A percentile compares a stretch with the other conserved stretches of the same genome.
These are phyloP conservation scores for Myotis myotis DNA, from an alignment of 2,797 vertebrate species.

Conservation along the genomic window DNA sequence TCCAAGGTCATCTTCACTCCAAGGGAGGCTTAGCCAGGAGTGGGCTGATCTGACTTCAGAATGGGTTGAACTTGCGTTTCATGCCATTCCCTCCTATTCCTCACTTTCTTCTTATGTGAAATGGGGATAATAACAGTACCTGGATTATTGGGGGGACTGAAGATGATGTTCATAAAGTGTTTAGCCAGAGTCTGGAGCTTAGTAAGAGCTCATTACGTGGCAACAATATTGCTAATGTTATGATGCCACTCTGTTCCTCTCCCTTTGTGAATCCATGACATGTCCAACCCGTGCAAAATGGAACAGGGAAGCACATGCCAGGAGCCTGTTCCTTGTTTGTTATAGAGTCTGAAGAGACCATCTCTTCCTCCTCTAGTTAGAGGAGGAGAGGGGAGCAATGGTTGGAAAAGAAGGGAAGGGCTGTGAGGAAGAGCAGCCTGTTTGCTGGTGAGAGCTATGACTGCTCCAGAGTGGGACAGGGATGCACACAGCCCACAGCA, in stretches of 20 bases:
- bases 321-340: not conserved
- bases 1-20: constrained; percentile 10
- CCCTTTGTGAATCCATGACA: not conserved
- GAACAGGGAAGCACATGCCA: not conserved
- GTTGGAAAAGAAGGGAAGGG: not conserved
- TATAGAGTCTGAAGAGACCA: not conserved
- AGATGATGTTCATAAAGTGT: not conserved
- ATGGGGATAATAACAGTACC: not conserved
- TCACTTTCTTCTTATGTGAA: not conserved
- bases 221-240: not conserved
- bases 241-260: not conserved
- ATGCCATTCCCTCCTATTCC: not conserved
- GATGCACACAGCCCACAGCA: not conserved
- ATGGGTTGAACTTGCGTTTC: not conserved
- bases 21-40: not conserved
- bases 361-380: not conserved
- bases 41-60: not conserved
- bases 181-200: not conserved
- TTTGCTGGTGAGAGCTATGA: not conserved
- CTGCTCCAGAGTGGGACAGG: not conserved
- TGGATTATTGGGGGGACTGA: not conserved
- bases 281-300: not conserved
- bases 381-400: not conserved
- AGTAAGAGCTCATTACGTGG: not conserved
- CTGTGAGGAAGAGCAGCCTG: not conserved